Evolutionary conservation across 1,140 invertebrate genomes (phyloP).

Genomic region (Pseudomyrmex cubaensis): DNA sequence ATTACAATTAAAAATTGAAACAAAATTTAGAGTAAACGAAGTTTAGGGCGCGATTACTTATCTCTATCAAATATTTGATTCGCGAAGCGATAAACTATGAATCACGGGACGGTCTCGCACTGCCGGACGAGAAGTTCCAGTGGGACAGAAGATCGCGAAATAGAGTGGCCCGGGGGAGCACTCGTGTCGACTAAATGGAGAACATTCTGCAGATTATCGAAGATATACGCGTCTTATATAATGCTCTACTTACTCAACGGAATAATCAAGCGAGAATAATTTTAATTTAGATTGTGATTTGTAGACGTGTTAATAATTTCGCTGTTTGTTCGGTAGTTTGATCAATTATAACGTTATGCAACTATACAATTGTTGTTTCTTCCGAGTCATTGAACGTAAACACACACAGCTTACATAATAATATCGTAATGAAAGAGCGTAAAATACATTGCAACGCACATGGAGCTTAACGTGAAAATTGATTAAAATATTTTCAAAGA

Average conservation of each 20-base stretch:
- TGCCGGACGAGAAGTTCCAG: conserved; percentile 60
- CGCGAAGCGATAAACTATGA: conserved; percentile 46
- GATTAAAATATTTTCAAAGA: no score
- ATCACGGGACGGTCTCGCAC: conserved; percentile 52
- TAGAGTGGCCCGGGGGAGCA: conserved; percentile 70
- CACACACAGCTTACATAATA: neutral
- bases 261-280: conserved; percentile 70
- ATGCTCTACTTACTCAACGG: conserved; percentile 54
- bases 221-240: conserved; percentile 65
- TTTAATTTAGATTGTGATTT: conserved; percentile 65
- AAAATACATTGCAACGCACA: neutral
- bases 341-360: conserved; percentile 63
- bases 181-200: conserved; percentile 68
- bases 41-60: neutral
- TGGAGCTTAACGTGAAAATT: neutral
- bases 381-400: neutral
- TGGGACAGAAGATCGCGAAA: conserved; percentile 63
- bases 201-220: conserved; percentile 72
- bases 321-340: conserved; percentile 7
- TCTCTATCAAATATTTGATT: conserved; percentile 49
- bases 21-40: no score
- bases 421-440: neutral
- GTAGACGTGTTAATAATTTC: conserved; percentile 50
- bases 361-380: conserved; percentile 11
- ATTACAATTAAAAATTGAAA: no score